Base-by-base conservation (phyloP, 37 sponge, comb jelly and placozoan species). In the Amphimedon queenslandica region DNA sequence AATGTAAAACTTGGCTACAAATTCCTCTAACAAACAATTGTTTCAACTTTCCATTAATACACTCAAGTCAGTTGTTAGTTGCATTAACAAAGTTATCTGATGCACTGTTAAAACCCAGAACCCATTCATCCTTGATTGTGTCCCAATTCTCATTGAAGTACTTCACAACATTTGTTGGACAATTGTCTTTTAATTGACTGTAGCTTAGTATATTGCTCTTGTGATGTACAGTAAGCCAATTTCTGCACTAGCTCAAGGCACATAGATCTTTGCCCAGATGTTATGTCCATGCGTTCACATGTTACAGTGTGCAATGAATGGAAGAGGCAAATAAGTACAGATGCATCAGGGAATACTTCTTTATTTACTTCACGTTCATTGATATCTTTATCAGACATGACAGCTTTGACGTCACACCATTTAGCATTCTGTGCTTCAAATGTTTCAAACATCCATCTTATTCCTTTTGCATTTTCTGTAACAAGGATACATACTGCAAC, bases 311-410 rank as follows among this genome's bases (percentile, higher is more conserved):
- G 28, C 53, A 77, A 78, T 3, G 73, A 63, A 57, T 87, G 88
- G 34, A 87, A 87, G 18, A 87, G 55, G 64, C 87, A 86, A 38
- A 86, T 80, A 29, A 76, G 58, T 30, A 87, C 47, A 11, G 65
- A 36, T 10, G 77, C 77, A 34, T 81, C 18, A 3, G 88, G 82
- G 25, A 87, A 36, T 6, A 11, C 0, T 28, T 71, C 71, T 25
- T 74, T 67, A 4, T 75, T 20, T 29, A 81, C 61, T 11, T 75
- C 77, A 2, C 78, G 61, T 31, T 87, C 77, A 0, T 25, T 28
- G 34, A 87, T 77, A 63, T 87, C 88, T 64, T 86, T 87, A 40
- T 87, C 88, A 35, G 82, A 58, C 82, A 87, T 80, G 0, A 82
- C 63, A 37, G 76, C 73, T 34, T 51, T 6, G n/a, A 42, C 42